Base-by-base conservation (phyloP, 2,888 invertebrate species). In the Caenorhabditis japonica region DNA sequence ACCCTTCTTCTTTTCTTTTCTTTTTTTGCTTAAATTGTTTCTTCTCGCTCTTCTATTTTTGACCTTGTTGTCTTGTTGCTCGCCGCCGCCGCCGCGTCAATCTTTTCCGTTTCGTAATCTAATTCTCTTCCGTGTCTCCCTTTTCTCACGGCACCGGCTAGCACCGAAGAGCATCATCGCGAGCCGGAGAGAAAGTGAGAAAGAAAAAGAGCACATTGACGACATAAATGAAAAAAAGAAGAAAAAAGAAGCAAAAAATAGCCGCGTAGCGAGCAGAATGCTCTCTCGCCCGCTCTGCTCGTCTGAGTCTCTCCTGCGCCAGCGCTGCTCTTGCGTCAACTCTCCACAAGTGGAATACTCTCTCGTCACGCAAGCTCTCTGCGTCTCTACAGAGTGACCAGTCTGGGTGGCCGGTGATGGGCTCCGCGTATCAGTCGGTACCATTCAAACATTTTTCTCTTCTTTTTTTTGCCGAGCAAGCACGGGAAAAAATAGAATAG, bases 361-460 rank as follows among this genome's bases (percentile, higher is more conserved):
- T 34, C 13, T 49, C 36, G 19, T 10, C 15, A 12, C 34, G 30
- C 30, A 21, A 15, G 30, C 34, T 21, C 34, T 49, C 49, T n/a
- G 34, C 17, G 30, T 36, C 21, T 19, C 15, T 3, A 13, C 21
- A 19, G 49, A 47, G 47, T 33, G 33, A 33, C 43, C 43, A 52
- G 52, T 12, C 10, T 33, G 60, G 49, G 49, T 47, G 60, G 49
- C 41, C 49, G n/a, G 49, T 7, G 36, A 13, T 23, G 38, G n/a
- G 38, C 60, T 47, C 59, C 52, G 39, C 55, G 55, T 55, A 55
- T 55, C 55, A 61, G 61, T 61, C 61, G 61, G 61, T 61, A 55
- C 64, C 64, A 55, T 64, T 55, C 49, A 44, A 39, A 55, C 41
- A 17, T 53, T 55, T 47, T 58, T 55, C 33, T n/a, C n/a, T 12